Percentiles rank a stretch among this genome's conserved stretches.
Conservation (phyloP, 1,140 invertebrate species). For the Magallana ariakensis region DNA sequence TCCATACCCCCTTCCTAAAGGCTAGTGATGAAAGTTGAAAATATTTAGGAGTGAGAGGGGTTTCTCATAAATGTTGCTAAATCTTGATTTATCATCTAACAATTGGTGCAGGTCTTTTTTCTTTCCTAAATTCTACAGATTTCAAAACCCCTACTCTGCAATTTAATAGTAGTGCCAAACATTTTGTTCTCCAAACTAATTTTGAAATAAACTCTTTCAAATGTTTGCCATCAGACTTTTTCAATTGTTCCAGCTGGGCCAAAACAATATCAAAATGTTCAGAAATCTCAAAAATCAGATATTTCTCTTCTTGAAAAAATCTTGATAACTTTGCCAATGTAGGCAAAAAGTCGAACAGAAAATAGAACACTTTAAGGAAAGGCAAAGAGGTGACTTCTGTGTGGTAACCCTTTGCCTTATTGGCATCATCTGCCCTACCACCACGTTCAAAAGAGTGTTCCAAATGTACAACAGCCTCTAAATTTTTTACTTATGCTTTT, state of each 20-base stretch:
- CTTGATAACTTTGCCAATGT: conserved; percentile 42
- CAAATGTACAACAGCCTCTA: too few relatives aligned
- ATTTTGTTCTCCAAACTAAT: not conserved
- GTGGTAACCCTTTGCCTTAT: conserved; percentile 43
- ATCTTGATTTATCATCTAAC: conserved; percentile 42
- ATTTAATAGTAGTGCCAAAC: conserved; percentile 14
- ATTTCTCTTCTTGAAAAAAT: conserved; percentile 42
- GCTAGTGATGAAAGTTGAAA: conserved; percentile 45
- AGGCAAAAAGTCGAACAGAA: conserved; percentile 44
- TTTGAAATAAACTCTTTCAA: not conserved
- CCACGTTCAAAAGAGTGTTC: not conserved
- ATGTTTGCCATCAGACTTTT: not conserved
- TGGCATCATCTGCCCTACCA: conserved; percentile 50
- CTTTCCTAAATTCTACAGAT: conserved; percentile 36
- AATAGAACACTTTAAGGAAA: conserved; percentile 32
- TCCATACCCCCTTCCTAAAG: conserved; percentile 6
- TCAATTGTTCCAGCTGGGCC: conserved; percentile 13
- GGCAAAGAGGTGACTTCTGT: conserved; percentile 22
- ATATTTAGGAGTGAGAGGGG: conserved; percentile 10
- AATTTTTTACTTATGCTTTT: too few relatives aligned
- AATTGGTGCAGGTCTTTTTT: conserved; percentile 4
- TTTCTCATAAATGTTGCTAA: not conserved
- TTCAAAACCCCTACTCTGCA: not conserved
- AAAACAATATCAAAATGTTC: not conserved
- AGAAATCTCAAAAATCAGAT: conserved; percentile 41